phyloP scores from a whole-genome alignment of 2,797 vertebrate species.

The Huso huso region DNA sequence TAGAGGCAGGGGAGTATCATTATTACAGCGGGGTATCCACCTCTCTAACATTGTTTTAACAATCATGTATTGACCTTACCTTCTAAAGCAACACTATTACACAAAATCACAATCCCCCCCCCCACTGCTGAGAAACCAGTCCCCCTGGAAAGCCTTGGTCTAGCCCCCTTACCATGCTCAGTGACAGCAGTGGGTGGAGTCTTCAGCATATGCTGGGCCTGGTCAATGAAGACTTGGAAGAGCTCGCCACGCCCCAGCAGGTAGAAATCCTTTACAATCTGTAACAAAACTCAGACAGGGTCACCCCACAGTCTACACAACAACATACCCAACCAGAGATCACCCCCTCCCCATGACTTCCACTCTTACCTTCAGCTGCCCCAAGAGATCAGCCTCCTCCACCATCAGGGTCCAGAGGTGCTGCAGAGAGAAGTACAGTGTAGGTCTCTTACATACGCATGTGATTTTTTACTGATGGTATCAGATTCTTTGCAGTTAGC shows the following conservation, averaged over 20 bases:
- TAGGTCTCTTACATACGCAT: neutral
- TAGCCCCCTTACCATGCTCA: constrained; percentile 74
- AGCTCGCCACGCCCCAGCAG: constrained; percentile 91
- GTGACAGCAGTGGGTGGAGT: constrained; percentile 88
- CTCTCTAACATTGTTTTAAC: too few species aligned
- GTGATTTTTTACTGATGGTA: neutral
- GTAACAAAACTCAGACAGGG: constrained; percentile 23
- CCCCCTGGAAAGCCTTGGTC: neutral
- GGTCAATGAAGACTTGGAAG: constrained; percentile 95
- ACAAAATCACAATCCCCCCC: too few species aligned
- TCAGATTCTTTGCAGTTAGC: neutral
- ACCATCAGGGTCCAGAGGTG: constrained; percentile 98
- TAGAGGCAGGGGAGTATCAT: constrained; percentile 29
- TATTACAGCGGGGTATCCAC: too few species aligned
- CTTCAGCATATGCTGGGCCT: constrained; percentile 94
- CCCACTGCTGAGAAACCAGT: too few species aligned
- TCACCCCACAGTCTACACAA: neutral
- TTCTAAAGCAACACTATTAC: too few species aligned
- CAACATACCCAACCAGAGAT: neutral
- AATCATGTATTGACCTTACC: too few species aligned
- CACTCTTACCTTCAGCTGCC: constrained; percentile 83
- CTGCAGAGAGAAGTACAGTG: constrained; percentile 44
- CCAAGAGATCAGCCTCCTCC: constrained; percentile 87
- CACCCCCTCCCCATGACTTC: neutral
- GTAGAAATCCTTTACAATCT: constrained; percentile 98